These are phyloP conservation scores for Heliconius aoede DNA, from an alignment of 2,888 invertebrate genomes.

Conservation along the genomic window DNA sequence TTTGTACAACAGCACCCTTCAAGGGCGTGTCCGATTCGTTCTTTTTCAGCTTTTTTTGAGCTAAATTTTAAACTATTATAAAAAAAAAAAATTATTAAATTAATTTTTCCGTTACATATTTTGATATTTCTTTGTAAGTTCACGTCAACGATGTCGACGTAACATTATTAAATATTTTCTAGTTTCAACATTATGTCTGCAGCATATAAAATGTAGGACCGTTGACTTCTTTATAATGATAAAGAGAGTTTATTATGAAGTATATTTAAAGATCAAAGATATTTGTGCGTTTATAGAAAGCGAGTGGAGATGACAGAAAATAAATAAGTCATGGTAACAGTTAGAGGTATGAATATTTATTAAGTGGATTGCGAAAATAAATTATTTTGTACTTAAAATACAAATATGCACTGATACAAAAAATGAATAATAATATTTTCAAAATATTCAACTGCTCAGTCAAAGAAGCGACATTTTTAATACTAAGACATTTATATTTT, in stretches of 20 bases:
- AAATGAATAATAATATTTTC: neutral
- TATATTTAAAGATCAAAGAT: neutral
- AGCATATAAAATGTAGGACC: neutral
- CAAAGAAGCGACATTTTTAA: neutral
- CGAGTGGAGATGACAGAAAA: too few species aligned
- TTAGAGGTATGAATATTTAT: too few species aligned
- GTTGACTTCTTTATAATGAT: neutral
- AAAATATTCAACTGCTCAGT: neutral
- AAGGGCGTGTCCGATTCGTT: neutral
- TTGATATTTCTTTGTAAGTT: constrained; percentile 5
- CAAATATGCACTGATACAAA: neutral
- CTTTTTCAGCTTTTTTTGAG: neutral
- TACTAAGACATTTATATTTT: constrained; percentile 11
- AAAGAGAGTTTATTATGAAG: neutral
- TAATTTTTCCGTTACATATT: constrained; percentile 5
- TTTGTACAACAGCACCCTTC: neutral
- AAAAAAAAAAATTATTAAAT: neutral
- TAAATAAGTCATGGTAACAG: too few species aligned
- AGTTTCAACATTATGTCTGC: neutral
- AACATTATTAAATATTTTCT: constrained; percentile 6
- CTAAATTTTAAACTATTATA: constrained; percentile 1
- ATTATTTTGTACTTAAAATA: neutral
- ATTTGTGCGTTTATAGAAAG: too few species aligned
- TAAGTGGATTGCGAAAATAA: too few species aligned
- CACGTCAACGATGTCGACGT: neutral